Evolutionary conservation across 2,888 invertebrate genomes (phyloP).

Genomic region (Masnerella sp.): DNA sequence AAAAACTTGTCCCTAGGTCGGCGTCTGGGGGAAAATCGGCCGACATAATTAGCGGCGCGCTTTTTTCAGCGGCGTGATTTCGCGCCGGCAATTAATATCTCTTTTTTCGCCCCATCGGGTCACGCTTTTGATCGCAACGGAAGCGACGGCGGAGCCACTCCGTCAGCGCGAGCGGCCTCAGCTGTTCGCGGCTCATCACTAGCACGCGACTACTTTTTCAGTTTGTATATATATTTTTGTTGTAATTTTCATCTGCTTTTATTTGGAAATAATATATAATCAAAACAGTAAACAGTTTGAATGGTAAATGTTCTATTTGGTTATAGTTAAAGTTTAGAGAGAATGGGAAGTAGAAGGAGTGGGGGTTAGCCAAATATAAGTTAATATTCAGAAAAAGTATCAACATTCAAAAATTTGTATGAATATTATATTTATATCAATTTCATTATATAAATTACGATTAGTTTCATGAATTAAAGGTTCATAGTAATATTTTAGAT

Average conservation of each 20-base stretch:
- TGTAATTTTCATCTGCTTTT: neutral
- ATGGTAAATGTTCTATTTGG: too few species aligned
- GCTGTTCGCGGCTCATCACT: constrained; percentile 72
- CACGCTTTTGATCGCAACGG: constrained; percentile 50
- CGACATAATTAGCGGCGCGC: constrained; percentile 29
- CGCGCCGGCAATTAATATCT: constrained; percentile 40
- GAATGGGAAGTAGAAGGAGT: too few species aligned
- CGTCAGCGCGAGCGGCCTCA: constrained; percentile 68
- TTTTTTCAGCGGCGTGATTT: constrained; percentile 27
- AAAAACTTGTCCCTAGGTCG: constrained; percentile 20
- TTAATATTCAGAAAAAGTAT: too few species aligned
- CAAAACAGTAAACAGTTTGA: too few species aligned
- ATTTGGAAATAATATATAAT: too few species aligned
- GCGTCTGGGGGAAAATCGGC: neutral
- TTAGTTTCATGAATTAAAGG: too few species aligned
- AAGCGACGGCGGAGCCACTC: constrained; percentile 45
- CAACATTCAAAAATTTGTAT: too few species aligned
- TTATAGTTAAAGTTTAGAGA: too few species aligned
- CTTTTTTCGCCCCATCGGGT: constrained; percentile 16
- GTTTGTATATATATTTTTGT: neutral
- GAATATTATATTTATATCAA: too few species aligned
- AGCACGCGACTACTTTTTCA: constrained; percentile 30
- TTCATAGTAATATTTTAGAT: too few species aligned
- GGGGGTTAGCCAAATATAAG: too few species aligned
- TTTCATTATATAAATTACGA: too few species aligned